A percentile compares a stretch with the other conserved stretches of the same genome.
phyloP scores from a whole-genome alignment of 2,888 invertebrate genomes.

The Calameuta filiformis region DNA sequence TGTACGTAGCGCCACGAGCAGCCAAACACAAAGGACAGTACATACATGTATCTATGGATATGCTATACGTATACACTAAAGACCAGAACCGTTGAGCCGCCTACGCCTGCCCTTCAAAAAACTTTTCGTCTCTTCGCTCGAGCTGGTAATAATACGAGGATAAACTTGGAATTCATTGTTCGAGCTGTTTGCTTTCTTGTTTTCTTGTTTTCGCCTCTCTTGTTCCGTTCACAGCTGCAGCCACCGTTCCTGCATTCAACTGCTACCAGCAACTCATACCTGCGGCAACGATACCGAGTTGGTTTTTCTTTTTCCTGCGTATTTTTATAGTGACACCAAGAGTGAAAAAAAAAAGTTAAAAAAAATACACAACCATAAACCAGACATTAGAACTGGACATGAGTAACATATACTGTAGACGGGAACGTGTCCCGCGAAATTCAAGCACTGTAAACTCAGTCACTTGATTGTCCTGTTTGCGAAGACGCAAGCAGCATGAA shows the following conservation, averaged over 20 bases:
- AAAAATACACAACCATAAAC: not conserved
- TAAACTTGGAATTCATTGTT: conserved; percentile 40
- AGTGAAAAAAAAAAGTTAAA: not conserved
- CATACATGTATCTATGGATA: not conserved
- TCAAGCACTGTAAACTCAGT: conserved; percentile 36
- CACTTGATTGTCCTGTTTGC: conserved; percentile 48
- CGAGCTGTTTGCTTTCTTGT: conserved; percentile 9
- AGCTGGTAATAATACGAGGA: conserved; percentile 42
- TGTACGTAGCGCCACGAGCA: conserved; percentile 34
- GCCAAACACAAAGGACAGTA: not conserved
- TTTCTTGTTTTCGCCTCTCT: not conserved
- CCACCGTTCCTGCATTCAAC: not conserved
- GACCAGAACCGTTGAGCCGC: conserved; percentile 16
- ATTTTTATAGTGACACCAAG: conserved; percentile 37
- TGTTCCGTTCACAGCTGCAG: not conserved
- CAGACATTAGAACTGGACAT: not conserved
- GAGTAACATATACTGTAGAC: not conserved
- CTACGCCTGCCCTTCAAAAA: conserved; percentile 50
- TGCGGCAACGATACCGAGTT: not conserved
- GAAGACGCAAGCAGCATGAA: conserved; percentile 31
- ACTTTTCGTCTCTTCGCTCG: conserved; percentile 22
- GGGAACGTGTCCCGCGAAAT: conserved; percentile 13
- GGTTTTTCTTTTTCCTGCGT: conserved; percentile 26
- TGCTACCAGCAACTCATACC: not conserved
- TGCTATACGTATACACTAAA: not conserved